Percentiles rank a stretch among this genome's conserved stretches.
phyloP scores from a whole-genome alignment of 2,113 vertebrate species.

The Elgaria multicarinata region DNA sequence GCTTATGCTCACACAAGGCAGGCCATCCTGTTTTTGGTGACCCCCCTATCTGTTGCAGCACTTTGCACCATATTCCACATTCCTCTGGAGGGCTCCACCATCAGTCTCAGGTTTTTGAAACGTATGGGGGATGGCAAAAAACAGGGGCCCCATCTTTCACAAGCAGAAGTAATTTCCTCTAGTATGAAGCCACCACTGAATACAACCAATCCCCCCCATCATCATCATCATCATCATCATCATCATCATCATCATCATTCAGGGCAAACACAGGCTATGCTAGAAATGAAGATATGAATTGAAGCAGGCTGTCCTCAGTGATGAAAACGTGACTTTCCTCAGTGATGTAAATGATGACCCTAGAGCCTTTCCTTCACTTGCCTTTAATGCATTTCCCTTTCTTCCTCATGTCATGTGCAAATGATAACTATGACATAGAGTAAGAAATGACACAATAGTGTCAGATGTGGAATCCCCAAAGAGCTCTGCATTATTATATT shows the following conservation, averaged over 20 bases:
- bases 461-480: background rate
- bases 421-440: background rate
- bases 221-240: too few species aligned
- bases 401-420: background rate
- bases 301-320: background rate
- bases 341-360: too few species aligned
- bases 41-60: background rate
- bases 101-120: background rate
- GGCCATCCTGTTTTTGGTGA: background rate
- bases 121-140: too few species aligned
- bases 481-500: background rate
- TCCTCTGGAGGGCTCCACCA: background rate
- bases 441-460: background rate
- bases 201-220: too few species aligned
- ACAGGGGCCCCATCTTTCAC: background rate
- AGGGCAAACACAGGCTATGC: too few species aligned
- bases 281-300: background rate
- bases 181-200: too few species aligned
- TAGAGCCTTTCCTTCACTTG: background rate
- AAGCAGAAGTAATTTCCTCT: background rate
- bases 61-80: background rate
- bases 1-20: background rate
- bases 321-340: background rate
- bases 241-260: too few species aligned
- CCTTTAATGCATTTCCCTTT: background rate